These are phyloP conservation scores for Oreotrochilus melanogaster DNA, from an alignment of 2,113 vertebrate genomes.

Conservation along the genomic window DNA sequence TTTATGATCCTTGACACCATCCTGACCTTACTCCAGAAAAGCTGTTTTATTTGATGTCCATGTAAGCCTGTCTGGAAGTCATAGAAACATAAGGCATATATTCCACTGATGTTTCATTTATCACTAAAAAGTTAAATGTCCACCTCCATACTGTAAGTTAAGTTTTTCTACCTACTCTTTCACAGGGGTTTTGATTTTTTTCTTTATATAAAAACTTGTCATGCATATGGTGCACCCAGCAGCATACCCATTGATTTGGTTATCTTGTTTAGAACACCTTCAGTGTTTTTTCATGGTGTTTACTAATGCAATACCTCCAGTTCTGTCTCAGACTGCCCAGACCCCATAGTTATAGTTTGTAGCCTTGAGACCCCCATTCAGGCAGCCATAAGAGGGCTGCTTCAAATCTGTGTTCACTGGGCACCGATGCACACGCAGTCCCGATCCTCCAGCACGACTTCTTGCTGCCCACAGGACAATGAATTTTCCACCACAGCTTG, in stretches of 20 bases:
- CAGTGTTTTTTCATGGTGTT: not conserved
- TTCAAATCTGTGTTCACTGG: rapidly evolving
- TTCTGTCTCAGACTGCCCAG: not conserved
- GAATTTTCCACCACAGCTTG: not conserved
- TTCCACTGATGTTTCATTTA: not conserved
- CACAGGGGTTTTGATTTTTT: not conserved
- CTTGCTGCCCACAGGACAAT: rapidly evolving
- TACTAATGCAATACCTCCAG: not conserved
- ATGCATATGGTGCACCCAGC: not conserved
- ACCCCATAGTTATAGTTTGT: not conserved
- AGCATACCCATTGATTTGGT: not conserved
- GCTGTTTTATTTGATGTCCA: not conserved
- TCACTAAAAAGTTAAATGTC: not conserved
- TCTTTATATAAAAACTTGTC: not conserved
- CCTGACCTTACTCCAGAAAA: not conserved
- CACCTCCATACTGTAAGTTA: not conserved
- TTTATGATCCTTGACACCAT: not conserved
- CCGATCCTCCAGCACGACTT: not conserved
- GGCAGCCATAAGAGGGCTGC: rapidly evolving
- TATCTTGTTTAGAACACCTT: not conserved
- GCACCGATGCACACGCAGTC: rapidly evolving
- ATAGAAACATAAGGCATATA: not conserved
- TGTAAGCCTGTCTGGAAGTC: not conserved
- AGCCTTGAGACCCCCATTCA: not conserved
- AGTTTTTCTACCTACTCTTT: not conserved